Conservation (phyloP, 1,140 invertebrate species). For the Phymorhynchus buccinoides region DNA sequence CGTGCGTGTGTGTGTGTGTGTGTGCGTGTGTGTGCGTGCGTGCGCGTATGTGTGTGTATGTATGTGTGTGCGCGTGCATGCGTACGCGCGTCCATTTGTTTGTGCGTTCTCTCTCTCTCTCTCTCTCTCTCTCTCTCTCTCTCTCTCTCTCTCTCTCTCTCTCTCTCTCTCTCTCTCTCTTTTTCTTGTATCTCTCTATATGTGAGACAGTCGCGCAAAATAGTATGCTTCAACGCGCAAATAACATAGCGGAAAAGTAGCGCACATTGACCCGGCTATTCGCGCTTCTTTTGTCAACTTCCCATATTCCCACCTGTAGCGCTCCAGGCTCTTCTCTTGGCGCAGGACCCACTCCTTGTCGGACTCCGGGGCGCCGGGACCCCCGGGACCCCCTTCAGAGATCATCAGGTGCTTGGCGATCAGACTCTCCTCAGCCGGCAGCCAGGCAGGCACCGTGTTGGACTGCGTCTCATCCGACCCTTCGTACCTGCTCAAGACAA, state of each 20-base stretch:
- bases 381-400: neutral
- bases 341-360: slow-evolving; percentile 25
- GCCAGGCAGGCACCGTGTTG: slow-evolving; percentile 35
- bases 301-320: slow-evolving; percentile 26
- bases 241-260: no score
- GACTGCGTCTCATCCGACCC: slow-evolving; percentile 13
- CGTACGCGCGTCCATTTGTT: no score
- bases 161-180: no score
- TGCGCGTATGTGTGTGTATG: no score
- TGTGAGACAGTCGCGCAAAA: neutral
- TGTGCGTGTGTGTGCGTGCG: no score
- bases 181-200: neutral
- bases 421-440: slow-evolving; percentile 38
- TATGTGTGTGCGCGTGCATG: no score
- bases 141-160: no score
- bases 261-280: no score
- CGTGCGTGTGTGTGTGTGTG: no score
- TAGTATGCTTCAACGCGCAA: neutral
- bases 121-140: no score
- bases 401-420: slow-evolving; percentile 44
- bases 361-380: neutral
- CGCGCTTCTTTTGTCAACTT: no score
- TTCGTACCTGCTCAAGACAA: slow-evolving; percentile 3
- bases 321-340: slow-evolving; percentile 28
- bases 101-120: no score